Conservation (phyloP, 2,797 vertebrate species). For the Liasis olivaceus region DNA sequence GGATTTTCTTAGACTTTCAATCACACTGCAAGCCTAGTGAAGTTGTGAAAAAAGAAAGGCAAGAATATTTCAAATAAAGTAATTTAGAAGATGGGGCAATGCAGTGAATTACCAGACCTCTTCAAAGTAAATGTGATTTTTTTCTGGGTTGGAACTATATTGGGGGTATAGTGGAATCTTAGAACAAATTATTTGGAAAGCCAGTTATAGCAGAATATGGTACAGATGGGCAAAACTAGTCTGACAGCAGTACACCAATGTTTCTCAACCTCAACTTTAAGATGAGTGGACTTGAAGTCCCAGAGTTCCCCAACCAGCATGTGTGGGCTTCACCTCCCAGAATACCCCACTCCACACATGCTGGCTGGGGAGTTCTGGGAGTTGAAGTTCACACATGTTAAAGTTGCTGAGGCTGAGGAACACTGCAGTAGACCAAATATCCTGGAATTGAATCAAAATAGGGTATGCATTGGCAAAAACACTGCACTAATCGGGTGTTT, state of each 20-base stretch:
- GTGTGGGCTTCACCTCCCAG: neutral
- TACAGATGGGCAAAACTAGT: neutral
- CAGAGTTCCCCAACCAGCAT: neutral
- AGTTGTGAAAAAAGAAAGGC: too few species aligned
- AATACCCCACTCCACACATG: neutral
- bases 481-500: neutral
- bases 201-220: neutral
- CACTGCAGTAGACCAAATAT: too few species aligned
- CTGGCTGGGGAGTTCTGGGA: neutral
- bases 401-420: neutral
- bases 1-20: neutral
- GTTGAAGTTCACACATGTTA: neutral
- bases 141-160: neutral
- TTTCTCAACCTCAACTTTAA: neutral
- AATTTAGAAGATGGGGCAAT: neutral
- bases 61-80: neutral
- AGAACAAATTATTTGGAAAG: neutral
- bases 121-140: neutral
- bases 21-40: neutral
- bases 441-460: neutral
- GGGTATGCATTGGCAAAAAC: neutral
- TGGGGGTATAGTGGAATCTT: neutral
- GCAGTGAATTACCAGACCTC: too few species aligned
- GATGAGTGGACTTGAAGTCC: neutral
- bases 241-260: neutral